Conservation (phyloP, 2,113 vertebrate species). For the Typhlomys cinereus region DNA sequence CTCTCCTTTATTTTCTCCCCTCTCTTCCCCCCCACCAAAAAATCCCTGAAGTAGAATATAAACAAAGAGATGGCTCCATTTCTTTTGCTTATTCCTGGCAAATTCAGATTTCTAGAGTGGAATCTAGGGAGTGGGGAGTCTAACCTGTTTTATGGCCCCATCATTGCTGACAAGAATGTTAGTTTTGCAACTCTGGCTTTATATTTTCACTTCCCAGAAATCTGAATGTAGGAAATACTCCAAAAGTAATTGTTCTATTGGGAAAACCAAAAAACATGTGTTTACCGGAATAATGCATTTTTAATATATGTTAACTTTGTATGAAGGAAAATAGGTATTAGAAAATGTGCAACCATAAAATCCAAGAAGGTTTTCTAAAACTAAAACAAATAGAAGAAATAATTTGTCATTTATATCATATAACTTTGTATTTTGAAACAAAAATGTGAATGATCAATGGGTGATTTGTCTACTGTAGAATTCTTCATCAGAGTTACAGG, state of each 20-base stretch:
- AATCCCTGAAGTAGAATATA: not conserved
- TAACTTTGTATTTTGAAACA: slow-evolving; percentile 28
- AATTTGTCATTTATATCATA: not conserved
- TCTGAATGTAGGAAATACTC: not conserved
- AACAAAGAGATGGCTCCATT: not conserved
- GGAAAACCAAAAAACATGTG: not conserved
- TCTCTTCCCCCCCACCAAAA: no score
- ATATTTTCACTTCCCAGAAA: not conserved
- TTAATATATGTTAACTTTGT: not conserved
- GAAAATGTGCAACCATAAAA: not conserved
- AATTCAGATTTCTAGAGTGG: not conserved
- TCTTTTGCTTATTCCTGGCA: not conserved
- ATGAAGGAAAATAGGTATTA: not conserved
- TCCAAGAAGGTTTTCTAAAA: not conserved
- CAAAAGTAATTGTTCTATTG: not conserved
- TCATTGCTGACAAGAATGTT: no score
- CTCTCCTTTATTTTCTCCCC: no score
- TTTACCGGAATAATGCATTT: not conserved
- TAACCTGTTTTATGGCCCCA: no score
- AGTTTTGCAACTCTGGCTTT: no score
- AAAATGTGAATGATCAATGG: not conserved
- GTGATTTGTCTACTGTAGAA: slow-evolving; percentile 8
- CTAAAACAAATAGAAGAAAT: not conserved
- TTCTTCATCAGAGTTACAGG: not conserved
- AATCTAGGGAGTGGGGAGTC: no score